A percentile compares a stretch with the other conserved stretches of the same genome.
These are phyloP conservation scores for Acanthiza pusilla DNA, from an alignment of 2,797 vertebrate species.

Conservation along the genomic window DNA sequence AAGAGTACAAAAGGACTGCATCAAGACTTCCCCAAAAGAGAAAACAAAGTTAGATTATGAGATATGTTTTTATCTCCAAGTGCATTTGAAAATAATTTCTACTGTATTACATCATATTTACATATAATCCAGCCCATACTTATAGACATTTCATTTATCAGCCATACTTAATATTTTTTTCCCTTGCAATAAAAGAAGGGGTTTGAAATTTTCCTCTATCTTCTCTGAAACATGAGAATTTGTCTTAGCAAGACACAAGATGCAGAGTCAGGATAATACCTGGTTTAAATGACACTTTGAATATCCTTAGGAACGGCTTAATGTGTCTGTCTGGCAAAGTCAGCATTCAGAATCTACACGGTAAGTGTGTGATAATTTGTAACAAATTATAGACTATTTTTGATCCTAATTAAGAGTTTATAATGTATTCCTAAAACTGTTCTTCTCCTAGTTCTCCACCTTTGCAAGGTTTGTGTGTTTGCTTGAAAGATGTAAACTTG, in stretches of 20 bases:
- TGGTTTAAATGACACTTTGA: background rate
- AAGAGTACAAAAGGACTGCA: background rate
- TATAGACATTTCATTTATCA: background rate
- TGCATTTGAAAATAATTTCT: background rate
- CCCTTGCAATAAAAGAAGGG: background rate
- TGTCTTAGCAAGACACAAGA: background rate
- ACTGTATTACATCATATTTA: background rate
- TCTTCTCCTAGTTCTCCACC: background rate
- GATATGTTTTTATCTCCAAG: background rate
- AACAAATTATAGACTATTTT: background rate
- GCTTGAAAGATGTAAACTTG: fast-evolving
- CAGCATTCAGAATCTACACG: background rate
- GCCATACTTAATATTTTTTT: background rate
- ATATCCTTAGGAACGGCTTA: background rate
- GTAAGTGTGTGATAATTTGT: background rate
- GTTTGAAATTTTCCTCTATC: background rate
- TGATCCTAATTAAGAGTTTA: background rate
- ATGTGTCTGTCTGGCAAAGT: background rate
- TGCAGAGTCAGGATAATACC: background rate
- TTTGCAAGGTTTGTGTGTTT: background rate
- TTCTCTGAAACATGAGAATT: background rate
- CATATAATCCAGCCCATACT: background rate
- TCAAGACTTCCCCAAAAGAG: background rate
- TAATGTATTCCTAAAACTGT: background rate
- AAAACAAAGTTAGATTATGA: background rate